Conservation (phyloP, 2,888 invertebrate species). For the Acanthosepion lycidas region DNA sequence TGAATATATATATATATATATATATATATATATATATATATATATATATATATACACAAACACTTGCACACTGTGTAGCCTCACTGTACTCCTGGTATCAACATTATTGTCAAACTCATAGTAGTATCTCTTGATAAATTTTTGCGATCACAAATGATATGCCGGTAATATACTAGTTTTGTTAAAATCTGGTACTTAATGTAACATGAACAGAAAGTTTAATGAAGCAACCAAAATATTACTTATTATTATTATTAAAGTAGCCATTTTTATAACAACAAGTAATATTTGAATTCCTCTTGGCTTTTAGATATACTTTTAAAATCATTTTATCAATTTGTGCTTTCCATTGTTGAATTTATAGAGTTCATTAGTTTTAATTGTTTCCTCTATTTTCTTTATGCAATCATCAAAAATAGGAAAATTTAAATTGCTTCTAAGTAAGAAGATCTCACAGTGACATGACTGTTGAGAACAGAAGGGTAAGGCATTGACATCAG, state of each 20-base stretch:
- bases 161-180: background rate
- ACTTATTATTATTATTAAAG: background rate
- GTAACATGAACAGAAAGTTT: background rate
- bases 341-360: background rate
- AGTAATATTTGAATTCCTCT: background rate
- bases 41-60: background rate
- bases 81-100: background rate
- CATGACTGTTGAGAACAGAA: background rate
- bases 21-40: background rate
- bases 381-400: background rate
- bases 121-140: background rate
- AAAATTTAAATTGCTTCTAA: background rate
- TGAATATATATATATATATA: background rate
- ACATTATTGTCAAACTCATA: background rate
- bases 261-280: background rate
- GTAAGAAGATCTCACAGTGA: background rate
- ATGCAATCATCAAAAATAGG: background rate
- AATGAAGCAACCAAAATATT: conserved; percentile 13
- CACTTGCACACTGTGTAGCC: background rate
- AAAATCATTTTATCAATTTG: background rate
- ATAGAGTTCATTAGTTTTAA: background rate
- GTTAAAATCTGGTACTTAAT: background rate
- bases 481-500: background rate
- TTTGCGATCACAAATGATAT: background rate
- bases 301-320: background rate